phyloP scores from a whole-genome alignment of 2,888 invertebrate species.

The Dicranocentrus wangi region DNA sequence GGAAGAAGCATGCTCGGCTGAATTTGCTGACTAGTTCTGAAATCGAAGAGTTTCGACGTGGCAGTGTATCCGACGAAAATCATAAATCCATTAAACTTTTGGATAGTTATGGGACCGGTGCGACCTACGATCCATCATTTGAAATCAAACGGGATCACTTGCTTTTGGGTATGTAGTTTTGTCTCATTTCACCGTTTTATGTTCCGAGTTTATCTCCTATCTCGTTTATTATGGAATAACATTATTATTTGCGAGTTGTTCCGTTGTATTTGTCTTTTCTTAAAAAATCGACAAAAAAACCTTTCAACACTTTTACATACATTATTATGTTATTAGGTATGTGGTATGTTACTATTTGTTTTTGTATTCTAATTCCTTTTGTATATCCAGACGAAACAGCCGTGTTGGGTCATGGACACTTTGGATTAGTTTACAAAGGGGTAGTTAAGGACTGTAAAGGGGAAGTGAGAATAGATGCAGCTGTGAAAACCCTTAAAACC shows the following conservation, averaged over 20 bases:
- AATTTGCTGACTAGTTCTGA: slow-evolving; percentile 60
- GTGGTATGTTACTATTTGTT: neutral
- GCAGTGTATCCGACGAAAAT: slow-evolving; percentile 31
- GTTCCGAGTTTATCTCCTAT: too few relatives aligned
- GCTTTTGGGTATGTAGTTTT: slow-evolving; percentile 39
- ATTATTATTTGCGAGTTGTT: too few relatives aligned
- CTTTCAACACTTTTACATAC: too few relatives aligned
- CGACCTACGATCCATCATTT: slow-evolving; percentile 39
- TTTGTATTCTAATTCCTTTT: slow-evolving; percentile 9
- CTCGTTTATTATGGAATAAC: too few relatives aligned
- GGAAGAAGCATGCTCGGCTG: slow-evolving; percentile 35
- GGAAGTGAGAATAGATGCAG: slow-evolving; percentile 56
- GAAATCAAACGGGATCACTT: slow-evolving; percentile 54
- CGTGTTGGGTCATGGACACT: slow-evolving; percentile 64
- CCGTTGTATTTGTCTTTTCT: neutral
- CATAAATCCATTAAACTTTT: slow-evolving; percentile 18
- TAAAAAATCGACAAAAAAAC: too few relatives aligned
- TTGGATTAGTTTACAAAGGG: slow-evolving; percentile 65
- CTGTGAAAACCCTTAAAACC: slow-evolving; percentile 66
- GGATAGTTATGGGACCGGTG: slow-evolving; percentile 6
- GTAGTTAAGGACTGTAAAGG: slow-evolving; percentile 51
- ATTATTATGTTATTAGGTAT: slow-evolving; percentile 52
- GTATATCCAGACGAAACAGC: slow-evolving; percentile 59
- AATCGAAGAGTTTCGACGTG: slow-evolving; percentile 60
- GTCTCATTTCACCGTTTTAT: too few relatives aligned